Conservation (phyloP, 2,888 invertebrate genomes). For the Apantesis nais region DNA sequence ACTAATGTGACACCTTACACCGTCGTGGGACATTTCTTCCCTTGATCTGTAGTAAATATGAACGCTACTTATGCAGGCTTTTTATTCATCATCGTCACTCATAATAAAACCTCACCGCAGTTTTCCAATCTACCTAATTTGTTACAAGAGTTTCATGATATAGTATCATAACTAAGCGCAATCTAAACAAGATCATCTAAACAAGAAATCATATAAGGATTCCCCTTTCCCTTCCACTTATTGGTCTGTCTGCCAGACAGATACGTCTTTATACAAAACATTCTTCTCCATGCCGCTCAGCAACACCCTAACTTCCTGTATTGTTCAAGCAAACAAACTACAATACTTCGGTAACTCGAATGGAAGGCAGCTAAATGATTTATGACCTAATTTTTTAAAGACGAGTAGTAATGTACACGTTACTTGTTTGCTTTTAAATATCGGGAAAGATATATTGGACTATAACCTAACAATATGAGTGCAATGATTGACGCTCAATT, state of each 20-base stretch:
- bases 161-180: background rate
- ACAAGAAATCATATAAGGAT: slow-evolving; percentile 9
- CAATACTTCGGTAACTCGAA: slow-evolving; percentile 12
- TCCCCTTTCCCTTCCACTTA: slow-evolving; percentile 4
- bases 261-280: slow-evolving; percentile 24
- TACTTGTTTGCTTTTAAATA: background rate
- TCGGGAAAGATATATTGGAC: background rate
- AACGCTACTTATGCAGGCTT: background rate
- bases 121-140: background rate
- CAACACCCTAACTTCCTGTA: slow-evolving; percentile 50
- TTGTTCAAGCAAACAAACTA: slow-evolving; percentile 39
- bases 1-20: background rate
- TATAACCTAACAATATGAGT: too few species aligned
- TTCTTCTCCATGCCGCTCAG: slow-evolving; percentile 31
- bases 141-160: background rate
- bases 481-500: background rate
- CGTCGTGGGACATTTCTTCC: background rate
- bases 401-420: background rate
- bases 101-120: background rate
- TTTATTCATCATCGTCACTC: background rate
- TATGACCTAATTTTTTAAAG: background rate
- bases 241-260: slow-evolving; percentile 23
- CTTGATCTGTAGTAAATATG: background rate
- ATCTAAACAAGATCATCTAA: slow-evolving; percentile 9
- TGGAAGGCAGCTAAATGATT: background rate